Conservation (phyloP, 2,797 vertebrate genomes). For the Sebastolobus altivelis region DNA sequence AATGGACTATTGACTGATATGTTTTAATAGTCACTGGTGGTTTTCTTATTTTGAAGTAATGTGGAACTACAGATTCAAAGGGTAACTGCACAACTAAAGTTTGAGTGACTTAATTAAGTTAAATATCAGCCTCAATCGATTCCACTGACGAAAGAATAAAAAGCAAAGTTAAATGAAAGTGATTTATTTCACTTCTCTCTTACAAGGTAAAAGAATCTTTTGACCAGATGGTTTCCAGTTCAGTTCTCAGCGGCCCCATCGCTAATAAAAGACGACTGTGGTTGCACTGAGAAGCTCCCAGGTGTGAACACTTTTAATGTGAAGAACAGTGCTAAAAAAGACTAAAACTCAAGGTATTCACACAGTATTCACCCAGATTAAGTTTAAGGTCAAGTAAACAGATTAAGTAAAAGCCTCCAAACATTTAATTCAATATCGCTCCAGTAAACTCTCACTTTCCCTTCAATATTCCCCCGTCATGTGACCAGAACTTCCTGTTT, state of each 20-base stretch:
- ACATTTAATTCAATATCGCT: neutral
- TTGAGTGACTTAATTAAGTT: neutral
- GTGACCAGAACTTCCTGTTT: slow-evolving; percentile 80
- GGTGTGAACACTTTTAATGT: neutral
- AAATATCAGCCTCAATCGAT: neutral
- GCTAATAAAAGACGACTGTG: slow-evolving; percentile 3
- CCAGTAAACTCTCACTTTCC: neutral
- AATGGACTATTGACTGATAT: neutral
- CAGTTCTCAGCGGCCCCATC: neutral
- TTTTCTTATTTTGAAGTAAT: neutral
- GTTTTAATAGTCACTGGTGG: neutral
- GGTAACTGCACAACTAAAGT: neutral
- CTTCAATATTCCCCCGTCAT: slow-evolving; percentile 49
- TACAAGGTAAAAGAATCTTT: neutral
- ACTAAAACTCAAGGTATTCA: neutral
- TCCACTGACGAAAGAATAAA: neutral
- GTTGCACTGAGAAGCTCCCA: neutral
- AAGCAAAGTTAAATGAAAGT: neutral
- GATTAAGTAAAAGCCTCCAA: neutral
- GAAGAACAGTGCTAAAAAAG: neutral
- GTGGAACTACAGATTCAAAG: neutral
- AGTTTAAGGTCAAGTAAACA: too few species aligned
- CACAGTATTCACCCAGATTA: too few species aligned
- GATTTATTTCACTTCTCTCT: neutral
- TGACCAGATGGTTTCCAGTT: slow-evolving; percentile 16